Base-by-base conservation (phyloP, 2,113 vertebrate genomes). In the Pyrgilauda ruficollis region DNA sequence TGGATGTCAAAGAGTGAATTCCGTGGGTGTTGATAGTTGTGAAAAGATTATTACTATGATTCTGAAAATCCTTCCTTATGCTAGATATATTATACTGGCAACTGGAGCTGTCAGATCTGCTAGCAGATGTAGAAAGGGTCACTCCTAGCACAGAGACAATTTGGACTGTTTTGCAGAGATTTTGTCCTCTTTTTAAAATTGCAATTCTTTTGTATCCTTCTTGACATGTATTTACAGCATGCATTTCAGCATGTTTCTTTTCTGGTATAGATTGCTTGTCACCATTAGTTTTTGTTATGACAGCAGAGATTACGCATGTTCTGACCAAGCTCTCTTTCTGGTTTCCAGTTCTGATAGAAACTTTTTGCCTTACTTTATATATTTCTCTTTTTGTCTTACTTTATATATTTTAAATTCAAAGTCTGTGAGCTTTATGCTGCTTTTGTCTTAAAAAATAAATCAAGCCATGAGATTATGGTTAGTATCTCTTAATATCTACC, bases 11-110 rank as follows among this genome's bases (percentile, higher is more conserved):
- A 87, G 90, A 93, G 86, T 74, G 75, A 89, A 59, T 95, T 96
- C 83, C 6, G 59, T 94, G 87, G 83, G 66, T 90, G 90, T 95
- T 96, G 90, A 94, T 96, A 79, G 77, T 89, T 84, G 89, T 89
- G 86, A 93, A 92, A 95, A 94, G 93, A 96, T 97, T 96, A 97
- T 95, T 94, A 94, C 87, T 92, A 41, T 90, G 93, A 94, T 96
- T 96, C 77, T 89, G 84, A 91, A 93, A 94, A 87, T 92, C 73
- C 73, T 95, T 96, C 76, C 52, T 90, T 94, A 70, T 90, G 82
- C 50, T 66, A 70, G 70, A 84, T 90, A 33, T 30, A 68, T 94
- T 94, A 90, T 89, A 61, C 63, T 92, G 58, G 89, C 80, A 94
- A 76, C 86, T 78, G 72, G 78, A 92, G 94, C 83, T 97, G 91